Conservation (phyloP, 2,797 vertebrate genomes). For the Oceanodroma leucorhoa region DNA sequence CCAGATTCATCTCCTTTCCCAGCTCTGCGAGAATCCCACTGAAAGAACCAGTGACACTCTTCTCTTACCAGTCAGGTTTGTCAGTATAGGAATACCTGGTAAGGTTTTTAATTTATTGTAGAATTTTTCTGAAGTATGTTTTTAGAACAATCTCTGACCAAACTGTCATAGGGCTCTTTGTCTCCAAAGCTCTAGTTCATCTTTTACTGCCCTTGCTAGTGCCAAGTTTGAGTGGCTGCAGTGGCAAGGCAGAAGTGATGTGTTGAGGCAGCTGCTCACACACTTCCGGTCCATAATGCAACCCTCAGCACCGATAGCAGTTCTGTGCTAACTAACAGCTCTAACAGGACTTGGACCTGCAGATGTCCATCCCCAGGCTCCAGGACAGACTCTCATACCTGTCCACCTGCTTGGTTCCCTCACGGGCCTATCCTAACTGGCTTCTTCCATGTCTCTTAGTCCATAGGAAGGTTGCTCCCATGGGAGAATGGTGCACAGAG, state of each 20-base stretch:
- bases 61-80: not conserved
- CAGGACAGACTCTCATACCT: not conserved
- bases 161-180: not conserved
- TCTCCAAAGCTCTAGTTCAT: not conserved
- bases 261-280: not conserved
- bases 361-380: not conserved
- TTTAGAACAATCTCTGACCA: not conserved
- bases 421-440: not conserved
- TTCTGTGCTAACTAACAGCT: not conserved
- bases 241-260: not conserved
- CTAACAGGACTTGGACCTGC: not conserved
- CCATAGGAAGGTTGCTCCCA: not conserved
- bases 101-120: not conserved
- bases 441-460: not conserved
- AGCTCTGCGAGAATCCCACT: not conserved
- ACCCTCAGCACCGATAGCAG: not conserved
- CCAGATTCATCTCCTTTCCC: not conserved
- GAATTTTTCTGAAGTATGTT: not conserved
- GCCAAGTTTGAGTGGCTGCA: not conserved
- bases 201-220: not conserved
- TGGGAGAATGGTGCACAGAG: not conserved
- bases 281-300: rapidly evolving
- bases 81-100: not conserved
- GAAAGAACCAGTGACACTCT: not conserved
- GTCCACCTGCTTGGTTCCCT: not conserved